Conservation (phyloP, 2,888 invertebrate species). For the Eupithecia abbreviata region DNA sequence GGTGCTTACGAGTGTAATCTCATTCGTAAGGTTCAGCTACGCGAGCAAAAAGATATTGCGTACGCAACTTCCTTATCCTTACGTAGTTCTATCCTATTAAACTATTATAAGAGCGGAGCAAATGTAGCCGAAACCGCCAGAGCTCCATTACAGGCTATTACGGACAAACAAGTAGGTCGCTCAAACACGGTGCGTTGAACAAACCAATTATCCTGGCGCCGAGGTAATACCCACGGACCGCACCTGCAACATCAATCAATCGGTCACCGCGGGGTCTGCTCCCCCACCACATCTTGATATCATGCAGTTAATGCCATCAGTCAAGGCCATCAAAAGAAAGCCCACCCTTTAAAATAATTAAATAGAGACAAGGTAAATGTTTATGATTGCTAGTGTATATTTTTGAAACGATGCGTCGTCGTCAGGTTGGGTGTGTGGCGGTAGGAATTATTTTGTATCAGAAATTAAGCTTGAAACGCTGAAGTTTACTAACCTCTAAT, state of each 20-base stretch:
- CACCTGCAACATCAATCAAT: constrained; percentile 45
- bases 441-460: not conserved
- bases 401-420: not conserved
- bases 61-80: not conserved
- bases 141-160: constrained; percentile 27
- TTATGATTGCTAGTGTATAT: not conserved
- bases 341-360: not conserved
- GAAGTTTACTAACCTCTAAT: not conserved
- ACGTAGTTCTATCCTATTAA: not conserved
- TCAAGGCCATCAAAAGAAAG: not conserved
- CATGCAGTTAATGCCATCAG: not conserved
- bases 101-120: constrained; percentile 10
- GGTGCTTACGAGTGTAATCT: not conserved
- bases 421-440: not conserved
- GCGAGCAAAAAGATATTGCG: not conserved
- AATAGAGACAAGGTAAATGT: not conserved
- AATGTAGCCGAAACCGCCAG: constrained; percentile 32
- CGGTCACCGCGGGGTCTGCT: constrained; percentile 24
- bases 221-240: constrained; percentile 30
- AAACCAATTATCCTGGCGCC: constrained; percentile 44
- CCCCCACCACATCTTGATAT: not conserved
- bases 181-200: constrained; percentile 42
- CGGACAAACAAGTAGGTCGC: constrained; percentile 38
- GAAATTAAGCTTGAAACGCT: not conserved
- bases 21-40: not conserved